Percentiles rank a stretch among this genome's conserved stretches.
Evolutionary conservation across 2,797 vertebrate species (phyloP).

Genomic region (Picus viridis): DNA sequence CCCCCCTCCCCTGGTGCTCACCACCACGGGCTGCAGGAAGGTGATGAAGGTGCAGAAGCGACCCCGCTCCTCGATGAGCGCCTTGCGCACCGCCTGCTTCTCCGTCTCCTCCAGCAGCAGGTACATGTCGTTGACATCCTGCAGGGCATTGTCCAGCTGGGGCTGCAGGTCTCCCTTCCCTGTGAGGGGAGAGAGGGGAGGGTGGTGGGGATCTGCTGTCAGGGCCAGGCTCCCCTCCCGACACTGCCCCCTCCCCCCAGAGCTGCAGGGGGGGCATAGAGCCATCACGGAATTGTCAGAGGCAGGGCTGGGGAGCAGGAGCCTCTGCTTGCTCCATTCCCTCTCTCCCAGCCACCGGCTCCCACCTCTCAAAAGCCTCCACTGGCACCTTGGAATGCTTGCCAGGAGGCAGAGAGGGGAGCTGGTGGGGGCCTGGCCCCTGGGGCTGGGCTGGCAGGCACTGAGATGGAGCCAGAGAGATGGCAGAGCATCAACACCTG

Average conservation of each 20-base stretch:
- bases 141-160: constrained; percentile 94
- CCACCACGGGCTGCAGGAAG: constrained; percentile 94
- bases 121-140: constrained; percentile 96
- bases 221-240: rapidly evolving
- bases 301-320: no score
- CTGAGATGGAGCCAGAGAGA: no score
- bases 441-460: no score
- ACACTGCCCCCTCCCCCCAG: neutral
- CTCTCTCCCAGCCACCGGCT: no score
- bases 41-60: constrained; percentile 94
- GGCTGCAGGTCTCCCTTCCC: constrained; percentile 95
- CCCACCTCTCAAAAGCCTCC: no score
- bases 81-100: constrained; percentile 95
- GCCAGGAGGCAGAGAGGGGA: no score
- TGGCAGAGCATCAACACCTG: no score
- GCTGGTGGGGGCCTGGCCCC: no score
- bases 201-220: neutral
- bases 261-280: neutral
- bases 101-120: constrained; percentile 97
- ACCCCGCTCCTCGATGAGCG: constrained; percentile 92
- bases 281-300: no score
- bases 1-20: constrained; percentile 69
- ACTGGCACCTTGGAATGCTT: no score
- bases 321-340: no score
- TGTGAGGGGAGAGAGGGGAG: constrained; percentile 24